A percentile compares a stretch with the other conserved stretches of the same genome.
These are phyloP conservation scores for Rhodophaea formosa DNA, from an alignment of 2,888 invertebrate genomes.

Conservation along the genomic window DNA sequence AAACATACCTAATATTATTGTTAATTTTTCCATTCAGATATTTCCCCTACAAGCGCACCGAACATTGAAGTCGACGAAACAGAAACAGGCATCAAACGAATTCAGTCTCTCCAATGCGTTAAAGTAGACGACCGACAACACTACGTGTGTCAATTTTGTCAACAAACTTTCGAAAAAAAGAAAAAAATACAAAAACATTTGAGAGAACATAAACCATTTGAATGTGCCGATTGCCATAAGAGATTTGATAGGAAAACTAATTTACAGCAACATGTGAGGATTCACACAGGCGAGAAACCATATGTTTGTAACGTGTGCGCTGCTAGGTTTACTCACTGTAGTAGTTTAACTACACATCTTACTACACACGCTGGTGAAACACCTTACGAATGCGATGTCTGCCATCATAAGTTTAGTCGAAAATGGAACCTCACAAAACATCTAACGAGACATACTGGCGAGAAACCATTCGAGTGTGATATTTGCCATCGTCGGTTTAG, in stretches of 20 bases:
- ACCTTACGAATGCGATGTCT: conserved; percentile 11
- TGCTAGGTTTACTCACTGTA: background rate
- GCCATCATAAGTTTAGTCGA: conserved; percentile 9
- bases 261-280: background rate
- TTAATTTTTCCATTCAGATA: conserved; percentile 7
- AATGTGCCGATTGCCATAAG: conserved; percentile 8
- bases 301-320: conserved; percentile 5
- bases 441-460: conserved; percentile 9
- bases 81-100: conserved; percentile 4
- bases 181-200: conserved; percentile 7
- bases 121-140: background rate
- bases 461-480: conserved; percentile 12
- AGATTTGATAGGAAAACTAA: background rate
- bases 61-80: conserved; percentile 1
- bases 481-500: conserved; percentile 6
- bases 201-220: conserved; percentile 5
- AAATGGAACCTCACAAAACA: conserved; percentile 9
- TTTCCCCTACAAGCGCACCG: background rate
- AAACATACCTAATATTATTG: background rate
- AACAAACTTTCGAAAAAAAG: background rate
- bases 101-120: background rate
- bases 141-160: conserved; percentile 1
- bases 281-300: conserved; percentile 8
- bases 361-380: conserved; percentile 1
- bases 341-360: conserved; percentile 1